Percentiles rank a stretch among this genome's conserved stretches.
phyloP scores from a whole-genome alignment of 1,140 invertebrate species.

The Andrena cerasifolii region DNA sequence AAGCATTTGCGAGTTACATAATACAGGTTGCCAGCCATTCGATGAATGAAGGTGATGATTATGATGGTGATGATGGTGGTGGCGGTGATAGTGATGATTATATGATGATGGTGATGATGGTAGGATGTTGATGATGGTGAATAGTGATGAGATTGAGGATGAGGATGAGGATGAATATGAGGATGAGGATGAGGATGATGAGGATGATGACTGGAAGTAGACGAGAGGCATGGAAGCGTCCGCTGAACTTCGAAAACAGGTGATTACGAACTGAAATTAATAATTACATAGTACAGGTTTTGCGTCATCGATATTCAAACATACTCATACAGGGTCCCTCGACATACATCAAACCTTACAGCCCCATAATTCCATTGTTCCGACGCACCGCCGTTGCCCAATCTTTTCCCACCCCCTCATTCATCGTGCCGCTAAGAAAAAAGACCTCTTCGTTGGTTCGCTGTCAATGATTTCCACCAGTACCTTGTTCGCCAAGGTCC shows the following conservation, averaged over 20 bases:
- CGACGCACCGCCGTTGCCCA: background rate
- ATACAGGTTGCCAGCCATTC: slow-evolving; percentile 29
- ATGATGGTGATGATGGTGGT: slow-evolving; percentile 26
- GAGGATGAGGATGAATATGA: slow-evolving; percentile 28
- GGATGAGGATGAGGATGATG: slow-evolving; percentile 42
- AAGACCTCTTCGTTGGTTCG: background rate
- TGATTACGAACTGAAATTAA: slow-evolving; percentile 62
- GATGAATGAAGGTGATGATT: slow-evolving; percentile 44
- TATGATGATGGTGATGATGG: slow-evolving; percentile 17
- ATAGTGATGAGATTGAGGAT: background rate
- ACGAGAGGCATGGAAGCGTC: slow-evolving; percentile 53
- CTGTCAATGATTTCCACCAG: background rate
- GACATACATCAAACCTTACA: slow-evolving; percentile 1
- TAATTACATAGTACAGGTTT: slow-evolving; percentile 50
- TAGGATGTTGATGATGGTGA: background rate
- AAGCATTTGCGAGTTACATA: slow-evolving; percentile 35
- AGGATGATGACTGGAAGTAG: slow-evolving; percentile 56
- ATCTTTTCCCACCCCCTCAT: background rate
- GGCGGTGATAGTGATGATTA: slow-evolving; percentile 16
- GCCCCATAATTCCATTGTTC: background rate
- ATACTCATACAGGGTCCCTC: background rate
- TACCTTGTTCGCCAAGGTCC: background rate
- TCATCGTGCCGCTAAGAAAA: background rate
- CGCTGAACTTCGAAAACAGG: slow-evolving; percentile 57
- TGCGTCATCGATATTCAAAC: slow-evolving; percentile 7